Base-by-base conservation (phyloP, 2,113 vertebrate species). In the Lichenostomus cassidix region DNA sequence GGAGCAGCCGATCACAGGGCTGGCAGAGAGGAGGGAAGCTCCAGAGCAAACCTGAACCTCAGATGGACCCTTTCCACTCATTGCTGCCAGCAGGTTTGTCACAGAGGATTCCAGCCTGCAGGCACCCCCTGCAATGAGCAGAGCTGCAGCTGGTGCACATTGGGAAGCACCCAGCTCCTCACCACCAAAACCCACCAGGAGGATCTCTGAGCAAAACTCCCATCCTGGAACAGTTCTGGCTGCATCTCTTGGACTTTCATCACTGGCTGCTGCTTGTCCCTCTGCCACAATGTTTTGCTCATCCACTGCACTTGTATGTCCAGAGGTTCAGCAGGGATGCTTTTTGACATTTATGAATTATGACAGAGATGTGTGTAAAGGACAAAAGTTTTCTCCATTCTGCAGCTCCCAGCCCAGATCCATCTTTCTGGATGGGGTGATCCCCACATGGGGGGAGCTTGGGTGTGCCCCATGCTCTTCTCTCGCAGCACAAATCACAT, bases 51-150 rank as follows among this genome's bases (percentile, higher is more conserved):
- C 77, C 50, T 92, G 89, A 95, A 17, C 63, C 37, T 47, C 13
- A 0, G 8, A 4, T 0, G 3, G 42, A 39, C 12, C 20, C 16
- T 41, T 50, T 42, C 47, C 28, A 5, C 7, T 31, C 15, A 0
- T 13, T 0, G 2, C 58, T 77, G 68, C 67, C 39, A 1, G 11
- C 49, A 16, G 58, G 15, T 69, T 69, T 78, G 64, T 18, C 2
- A 1, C 2, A 0, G 55, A 53, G 64, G 35, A 69, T 50, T 68
- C 39, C 55, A 55, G 76, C 6, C 33, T 55, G 19, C 39, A 11
- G 20, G 13, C 44, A 11, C 3, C 33, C 24, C 28, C 20, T 21
- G 3, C 46, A 28, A 35, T 10, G 18, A 81, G 60, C 47, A 55
- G 58, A 80, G 24, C 56, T 88, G 58, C 23, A 28, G 16, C 4